Evolutionary conservation across 2,888 invertebrate species (phyloP).

Genomic region (Meliscaeva auricollis): DNA sequence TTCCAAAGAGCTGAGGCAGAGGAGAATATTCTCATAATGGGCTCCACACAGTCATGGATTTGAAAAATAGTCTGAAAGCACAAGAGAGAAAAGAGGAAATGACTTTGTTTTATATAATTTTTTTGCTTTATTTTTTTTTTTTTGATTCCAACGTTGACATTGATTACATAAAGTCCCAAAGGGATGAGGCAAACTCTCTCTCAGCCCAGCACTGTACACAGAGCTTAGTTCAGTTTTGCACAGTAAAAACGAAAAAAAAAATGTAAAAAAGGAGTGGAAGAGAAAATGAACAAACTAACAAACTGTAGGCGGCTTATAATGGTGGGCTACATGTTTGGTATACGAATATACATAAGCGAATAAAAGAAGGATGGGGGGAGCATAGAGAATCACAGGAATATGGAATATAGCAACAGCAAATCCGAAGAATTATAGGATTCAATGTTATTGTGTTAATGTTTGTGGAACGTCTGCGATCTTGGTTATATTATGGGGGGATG

Average conservation of each 20-base stretch:
- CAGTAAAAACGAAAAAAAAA: constrained; percentile 13
- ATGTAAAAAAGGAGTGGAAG: constrained; percentile 59
- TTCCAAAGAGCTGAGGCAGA: constrained; percentile 4
- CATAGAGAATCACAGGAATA: constrained; percentile 21
- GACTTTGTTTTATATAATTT: constrained; percentile 45
- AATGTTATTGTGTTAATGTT: constrained; percentile 76
- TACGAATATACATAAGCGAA: background rate
- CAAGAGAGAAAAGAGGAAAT: constrained; percentile 60
- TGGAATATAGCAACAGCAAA: constrained; percentile 48
- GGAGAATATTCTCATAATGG: constrained; percentile 65
- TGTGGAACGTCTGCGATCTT: constrained; percentile 70
- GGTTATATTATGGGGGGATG: constrained; percentile 35
- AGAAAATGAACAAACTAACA: constrained; percentile 36
- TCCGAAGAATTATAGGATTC: constrained; percentile 73
- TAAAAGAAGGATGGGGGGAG: background rate
- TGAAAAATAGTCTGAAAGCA: constrained; percentile 31
- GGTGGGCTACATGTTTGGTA: constrained; percentile 15
- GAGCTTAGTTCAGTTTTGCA: background rate
- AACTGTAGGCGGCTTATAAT: constrained; percentile 63
- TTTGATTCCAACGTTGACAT: constrained; percentile 61
- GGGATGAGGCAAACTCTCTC: constrained; percentile 51
- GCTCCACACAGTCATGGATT: constrained; percentile 49
- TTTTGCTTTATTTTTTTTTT: constrained; percentile 8
- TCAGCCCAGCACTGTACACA: background rate
- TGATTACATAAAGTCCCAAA: constrained; percentile 73